phyloP scores from a whole-genome alignment of 2,888 invertebrate species.

The Phorcus lineatus region DNA sequence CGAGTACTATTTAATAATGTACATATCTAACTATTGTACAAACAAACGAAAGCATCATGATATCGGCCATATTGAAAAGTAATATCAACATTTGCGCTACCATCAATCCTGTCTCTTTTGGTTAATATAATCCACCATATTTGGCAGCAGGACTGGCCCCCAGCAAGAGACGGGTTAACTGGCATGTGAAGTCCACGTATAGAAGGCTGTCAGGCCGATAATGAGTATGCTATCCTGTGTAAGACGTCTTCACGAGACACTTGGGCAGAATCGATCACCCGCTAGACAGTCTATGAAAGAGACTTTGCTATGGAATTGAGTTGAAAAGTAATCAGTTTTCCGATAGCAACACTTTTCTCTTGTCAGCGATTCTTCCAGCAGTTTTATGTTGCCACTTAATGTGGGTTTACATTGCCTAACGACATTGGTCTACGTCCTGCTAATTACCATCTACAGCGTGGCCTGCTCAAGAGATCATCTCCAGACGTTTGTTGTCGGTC shows the following conservation, averaged over 20 bases:
- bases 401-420: too few relatives aligned
- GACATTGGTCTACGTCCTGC: too few relatives aligned
- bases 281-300: neutral
- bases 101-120: neutral
- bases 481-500: too few relatives aligned
- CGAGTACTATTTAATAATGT: neutral
- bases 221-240: neutral
- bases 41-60: neutral
- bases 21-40: neutral
- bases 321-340: conserved; percentile 12
- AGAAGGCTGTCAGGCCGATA: neutral
- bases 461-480: too few relatives aligned
- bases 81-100: neutral
- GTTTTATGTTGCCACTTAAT: too few relatives aligned
- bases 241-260: neutral
- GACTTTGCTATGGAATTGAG: neutral
- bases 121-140: neutral
- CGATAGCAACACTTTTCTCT: too few relatives aligned
- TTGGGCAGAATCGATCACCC: neutral
- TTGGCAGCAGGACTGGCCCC: neutral
- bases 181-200: neutral
- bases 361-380: too few relatives aligned
- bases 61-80: neutral
- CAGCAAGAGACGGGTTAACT: neutral
- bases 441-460: too few relatives aligned